Conservation (phyloP, 2,797 vertebrate genomes). For the Onychomys arenicola region DNA sequence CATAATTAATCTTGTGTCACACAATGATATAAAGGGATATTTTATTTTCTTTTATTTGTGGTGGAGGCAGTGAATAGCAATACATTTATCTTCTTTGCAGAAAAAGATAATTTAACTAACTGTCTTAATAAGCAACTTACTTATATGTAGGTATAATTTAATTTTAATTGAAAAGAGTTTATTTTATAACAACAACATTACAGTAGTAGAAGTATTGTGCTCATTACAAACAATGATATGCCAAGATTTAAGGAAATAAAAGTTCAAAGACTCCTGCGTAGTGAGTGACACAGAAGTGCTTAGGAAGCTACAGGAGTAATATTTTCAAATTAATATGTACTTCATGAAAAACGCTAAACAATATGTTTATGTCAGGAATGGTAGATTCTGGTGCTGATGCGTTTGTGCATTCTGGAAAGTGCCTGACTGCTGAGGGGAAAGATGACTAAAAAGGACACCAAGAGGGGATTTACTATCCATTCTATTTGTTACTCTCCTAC, state of each 20-base stretch:
- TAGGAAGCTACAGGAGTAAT: neutral
- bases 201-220: neutral
- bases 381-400: neutral
- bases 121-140: neutral
- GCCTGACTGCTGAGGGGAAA: neutral
- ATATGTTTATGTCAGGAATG: neutral
- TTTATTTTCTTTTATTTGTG: no score
- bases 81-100: neutral
- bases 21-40: neutral
- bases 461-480: conserved; percentile 2
- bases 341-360: neutral
- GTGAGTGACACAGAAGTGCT: neutral
- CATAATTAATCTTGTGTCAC: neutral
- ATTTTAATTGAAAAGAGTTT: neutral
- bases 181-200: conserved; percentile 1
- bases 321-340: neutral
- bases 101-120: neutral
- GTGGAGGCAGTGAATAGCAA: no score
- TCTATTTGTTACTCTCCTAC: neutral
- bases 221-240: neutral
- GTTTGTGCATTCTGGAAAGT: neutral
- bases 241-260: neutral
- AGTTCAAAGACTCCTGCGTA: neutral
- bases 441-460: neutral
- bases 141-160: neutral